Conservation (phyloP, 1,140 invertebrate genomes). For the Drosophila ananassae region DNA sequence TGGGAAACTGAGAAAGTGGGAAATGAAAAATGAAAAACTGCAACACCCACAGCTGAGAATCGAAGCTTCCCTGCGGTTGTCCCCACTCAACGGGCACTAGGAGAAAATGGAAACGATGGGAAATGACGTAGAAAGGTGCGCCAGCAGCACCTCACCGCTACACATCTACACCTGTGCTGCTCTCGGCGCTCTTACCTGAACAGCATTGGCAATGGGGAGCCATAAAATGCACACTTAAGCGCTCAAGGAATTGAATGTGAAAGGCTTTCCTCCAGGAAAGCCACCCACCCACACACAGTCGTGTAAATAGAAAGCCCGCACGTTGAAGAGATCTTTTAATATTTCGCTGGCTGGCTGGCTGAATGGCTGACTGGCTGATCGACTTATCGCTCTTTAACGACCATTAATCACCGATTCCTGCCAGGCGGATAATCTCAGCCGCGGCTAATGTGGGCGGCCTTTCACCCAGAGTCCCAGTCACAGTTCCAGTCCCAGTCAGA, state of each 20-base stretch:
- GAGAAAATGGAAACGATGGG: constrained; percentile 35
- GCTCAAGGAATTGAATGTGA: constrained; percentile 62
- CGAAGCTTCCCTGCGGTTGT: constrained; percentile 35
- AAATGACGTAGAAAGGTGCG: constrained; percentile 57
- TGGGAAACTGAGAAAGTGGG: constrained; percentile 1
- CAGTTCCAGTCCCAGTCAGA: neutral
- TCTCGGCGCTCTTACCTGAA: constrained; percentile 7
- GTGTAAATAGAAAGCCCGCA: constrained; percentile 34
- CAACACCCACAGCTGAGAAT: constrained; percentile 50
- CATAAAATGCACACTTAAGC: constrained; percentile 43
- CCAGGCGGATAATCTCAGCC: constrained; percentile 33
- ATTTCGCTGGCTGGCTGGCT: constrained; percentile 5
- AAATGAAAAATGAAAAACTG: constrained; percentile 21
- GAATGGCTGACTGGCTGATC: constrained; percentile 10
- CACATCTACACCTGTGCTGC: constrained; percentile 3
- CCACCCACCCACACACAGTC: constrained; percentile 6
- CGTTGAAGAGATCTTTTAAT: constrained; percentile 30
- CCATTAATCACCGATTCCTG: constrained; percentile 46
- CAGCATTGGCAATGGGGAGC: constrained; percentile 7
- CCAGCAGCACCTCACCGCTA: neutral
- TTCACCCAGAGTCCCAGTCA: constrained; percentile 23
- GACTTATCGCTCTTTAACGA: constrained; percentile 48
- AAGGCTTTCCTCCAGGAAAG: constrained; percentile 48
- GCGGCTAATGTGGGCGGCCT: constrained; percentile 41
- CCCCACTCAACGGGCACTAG: constrained; percentile 14